Conservation (phyloP, 2,113 vertebrate species). For the Chaetura pelagica region DNA sequence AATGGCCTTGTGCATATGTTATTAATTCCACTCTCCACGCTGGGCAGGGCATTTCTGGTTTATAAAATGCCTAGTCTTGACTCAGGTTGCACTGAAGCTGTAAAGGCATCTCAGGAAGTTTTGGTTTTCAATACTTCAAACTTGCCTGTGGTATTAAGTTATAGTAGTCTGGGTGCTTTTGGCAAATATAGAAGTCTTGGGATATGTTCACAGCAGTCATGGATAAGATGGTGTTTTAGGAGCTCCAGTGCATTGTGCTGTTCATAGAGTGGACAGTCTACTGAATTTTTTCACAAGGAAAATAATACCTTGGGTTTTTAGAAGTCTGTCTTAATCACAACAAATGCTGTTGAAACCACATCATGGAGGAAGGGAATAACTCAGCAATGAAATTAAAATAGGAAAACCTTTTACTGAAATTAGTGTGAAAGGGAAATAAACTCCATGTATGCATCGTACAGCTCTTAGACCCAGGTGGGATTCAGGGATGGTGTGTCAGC, state of each 20-base stretch:
- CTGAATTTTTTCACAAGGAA: not conserved
- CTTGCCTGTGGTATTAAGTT: not conserved
- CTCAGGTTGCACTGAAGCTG: not conserved
- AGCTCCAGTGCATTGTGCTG: not conserved
- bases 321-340: not conserved
- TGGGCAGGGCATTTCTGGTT: not conserved
- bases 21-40: not conserved
- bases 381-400: not conserved
- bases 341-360: not conserved
- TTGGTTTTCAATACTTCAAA: not conserved
- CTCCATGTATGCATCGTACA: rapidly evolving
- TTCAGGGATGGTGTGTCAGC: not conserved
- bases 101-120: not conserved
- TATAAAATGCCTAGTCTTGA: not conserved
- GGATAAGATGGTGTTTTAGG: not conserved
- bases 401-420: not conserved
- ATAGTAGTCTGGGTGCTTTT: not conserved
- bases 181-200: not conserved
- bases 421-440: not conserved
- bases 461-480: not conserved
- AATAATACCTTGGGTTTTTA: not conserved
- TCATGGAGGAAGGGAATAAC: not conserved
- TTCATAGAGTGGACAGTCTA: not conserved
- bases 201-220: not conserved
- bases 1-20: not conserved